Evolutionary conservation across 2,113 vertebrate species (phyloP).

Genomic region (Holacanthus passer): DNA sequence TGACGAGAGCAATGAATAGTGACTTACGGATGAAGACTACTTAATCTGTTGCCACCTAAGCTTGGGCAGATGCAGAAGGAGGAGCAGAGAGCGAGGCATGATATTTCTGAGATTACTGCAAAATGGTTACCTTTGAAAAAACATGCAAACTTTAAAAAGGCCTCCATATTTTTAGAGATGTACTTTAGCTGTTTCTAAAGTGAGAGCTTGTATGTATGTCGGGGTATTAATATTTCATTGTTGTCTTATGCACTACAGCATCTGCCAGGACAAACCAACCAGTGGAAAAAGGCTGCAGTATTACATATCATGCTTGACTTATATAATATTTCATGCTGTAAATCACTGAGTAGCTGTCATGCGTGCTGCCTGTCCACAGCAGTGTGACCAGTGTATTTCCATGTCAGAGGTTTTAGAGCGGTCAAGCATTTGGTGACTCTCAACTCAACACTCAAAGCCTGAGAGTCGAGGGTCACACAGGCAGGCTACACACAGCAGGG

Average conservation of each 20-base stretch:
- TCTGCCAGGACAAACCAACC: not conserved
- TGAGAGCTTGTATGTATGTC: not conserved
- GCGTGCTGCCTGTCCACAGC: constrained; percentile 4
- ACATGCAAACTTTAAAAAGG: not conserved
- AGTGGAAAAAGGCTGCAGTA: not conserved
- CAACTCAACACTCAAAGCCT: constrained; percentile 45
- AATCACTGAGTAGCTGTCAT: constrained; percentile 7
- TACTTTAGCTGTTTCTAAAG: not conserved
- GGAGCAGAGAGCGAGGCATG: not conserved
- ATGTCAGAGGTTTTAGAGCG: constrained; percentile 30
- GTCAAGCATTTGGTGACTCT: constrained; percentile 34
- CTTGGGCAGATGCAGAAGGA: not conserved
- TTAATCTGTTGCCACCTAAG: constrained; percentile 54
- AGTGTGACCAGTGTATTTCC: constrained; percentile 6
- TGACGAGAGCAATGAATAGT: constrained; percentile 26
- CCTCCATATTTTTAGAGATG: not conserved
- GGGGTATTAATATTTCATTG: constrained; percentile 5
- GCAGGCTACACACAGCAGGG: not conserved
- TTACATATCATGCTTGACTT: constrained; percentile 3
- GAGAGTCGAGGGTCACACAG: constrained; percentile 22
- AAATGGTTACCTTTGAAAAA: not conserved
- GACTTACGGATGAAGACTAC: constrained; percentile 44
- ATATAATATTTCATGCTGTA: constrained; percentile 8
- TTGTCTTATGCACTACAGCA: not conserved
- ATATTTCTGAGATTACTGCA: constrained; percentile 24